Conservation (phyloP, 2,888 invertebrate species). For the Amblyjoppa fuscipennis region DNA sequence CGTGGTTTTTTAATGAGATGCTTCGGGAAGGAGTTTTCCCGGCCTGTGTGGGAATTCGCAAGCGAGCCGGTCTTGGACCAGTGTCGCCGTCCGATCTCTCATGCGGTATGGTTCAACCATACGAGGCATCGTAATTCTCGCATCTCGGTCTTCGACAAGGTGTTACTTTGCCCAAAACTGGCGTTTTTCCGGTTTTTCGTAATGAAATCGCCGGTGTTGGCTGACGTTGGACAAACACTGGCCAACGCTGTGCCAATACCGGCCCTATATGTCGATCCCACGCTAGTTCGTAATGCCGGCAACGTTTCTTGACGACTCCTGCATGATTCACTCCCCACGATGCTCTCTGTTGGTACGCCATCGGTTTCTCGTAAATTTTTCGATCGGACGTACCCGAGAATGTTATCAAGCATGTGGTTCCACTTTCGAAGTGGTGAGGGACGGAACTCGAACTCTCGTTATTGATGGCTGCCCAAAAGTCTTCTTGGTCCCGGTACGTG, state of each 20-base stretch:
- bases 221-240: too few relatives aligned
- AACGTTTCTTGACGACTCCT: background rate
- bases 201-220: too few relatives aligned
- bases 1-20: constrained; percentile 4
- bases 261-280: too few relatives aligned
- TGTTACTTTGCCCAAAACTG: too few relatives aligned
- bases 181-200: too few relatives aligned
- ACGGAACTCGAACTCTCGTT: constrained; percentile 49
- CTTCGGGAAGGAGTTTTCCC: background rate
- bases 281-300: background rate
- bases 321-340: background rate
- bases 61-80: background rate
- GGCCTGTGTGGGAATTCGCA: background rate
- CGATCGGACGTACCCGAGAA: constrained; percentile 32
- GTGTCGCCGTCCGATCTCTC: background rate
- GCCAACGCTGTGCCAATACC: too few relatives aligned
- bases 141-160: too few relatives aligned
- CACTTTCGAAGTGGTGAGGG: constrained; percentile 53
- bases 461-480: constrained; percentile 46
- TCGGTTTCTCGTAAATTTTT: constrained; percentile 57
- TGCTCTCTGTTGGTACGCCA: constrained; percentile 19
- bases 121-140: background rate
- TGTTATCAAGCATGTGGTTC: constrained; percentile 61
- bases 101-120: background rate
- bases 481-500: constrained; percentile 20